Base-by-base conservation (phyloP, 2,797 vertebrate species). In the Anabas testudineus region DNA sequence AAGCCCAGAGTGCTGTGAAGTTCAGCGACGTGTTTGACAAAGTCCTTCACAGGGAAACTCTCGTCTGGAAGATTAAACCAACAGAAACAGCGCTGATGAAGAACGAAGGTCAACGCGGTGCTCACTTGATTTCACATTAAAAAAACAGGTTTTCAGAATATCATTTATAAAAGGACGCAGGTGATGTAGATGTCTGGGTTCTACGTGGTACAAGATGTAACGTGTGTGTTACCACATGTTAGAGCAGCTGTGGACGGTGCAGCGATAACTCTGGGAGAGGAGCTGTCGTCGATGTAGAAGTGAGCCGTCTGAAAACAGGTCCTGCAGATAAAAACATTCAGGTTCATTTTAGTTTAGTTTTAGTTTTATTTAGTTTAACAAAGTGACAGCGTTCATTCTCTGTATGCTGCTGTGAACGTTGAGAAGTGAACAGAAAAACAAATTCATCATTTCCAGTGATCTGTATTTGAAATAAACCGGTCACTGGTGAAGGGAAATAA, bases 261-360 rank as follows among this genome's bases (percentile, higher is more conserved):
- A 42, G 95, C 87, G 83, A 98, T 96, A 55, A 97, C 97, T 85
- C 95, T 91, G 61, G 97, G 95, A 2, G 97, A 98, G 0, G 95
- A 93, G 74, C 88, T 96, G 71, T 98, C 97, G 45, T 98, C 95
- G 75, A 99, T 93, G 92, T 99, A 99, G 91, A 99, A 98, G 80
- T 99, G 97, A 81, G 97, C 98, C 2, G 97, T 99, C 94, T 99
- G 98, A 90, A 99, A 99, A 88, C 97, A 99, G 76, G 95, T 95
- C 90, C 98, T 99, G 82, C 57, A 67, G 41, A 72, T 3, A 52
- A 37, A 55, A 18, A 13, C 58, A 16, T 5, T 39, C 2, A 48
- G n/a, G n/a, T n/a, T n/a, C n/a, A 21, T 21, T 21, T 21, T 21
- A 2, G 21, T 21, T 21, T 21, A 21, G 21, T 21, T 21, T 21